A percentile compares a stretch with the other conserved stretches of the same genome.
Evolutionary conservation across 2,113 vertebrate genomes (phyloP).

Genomic region (Nothocercus nigrocapillus): DNA sequence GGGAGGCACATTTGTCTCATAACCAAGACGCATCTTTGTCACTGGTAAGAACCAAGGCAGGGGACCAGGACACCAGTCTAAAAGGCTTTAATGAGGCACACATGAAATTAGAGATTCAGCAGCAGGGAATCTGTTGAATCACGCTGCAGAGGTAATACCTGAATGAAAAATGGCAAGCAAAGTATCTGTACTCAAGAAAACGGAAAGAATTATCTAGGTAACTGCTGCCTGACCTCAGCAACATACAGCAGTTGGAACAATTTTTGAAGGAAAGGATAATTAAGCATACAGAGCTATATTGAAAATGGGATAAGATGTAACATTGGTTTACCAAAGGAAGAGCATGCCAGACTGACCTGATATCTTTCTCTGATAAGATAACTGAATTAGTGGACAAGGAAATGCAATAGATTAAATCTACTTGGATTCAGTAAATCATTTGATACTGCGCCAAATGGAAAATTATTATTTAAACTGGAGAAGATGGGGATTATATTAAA

Average conservation of each 20-base stretch:
- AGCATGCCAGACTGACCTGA: not conserved
- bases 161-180: not conserved
- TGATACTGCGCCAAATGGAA: not conserved
- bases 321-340: not conserved
- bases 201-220: not conserved
- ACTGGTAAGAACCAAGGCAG: not conserved
- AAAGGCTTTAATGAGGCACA: not conserved
- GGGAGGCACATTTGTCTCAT: not conserved
- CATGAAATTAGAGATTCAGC: not conserved
- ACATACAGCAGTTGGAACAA: not conserved
- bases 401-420: constrained; percentile 8
- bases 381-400: constrained; percentile 32
- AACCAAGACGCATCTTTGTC: not conserved
- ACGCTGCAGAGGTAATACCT: not conserved
- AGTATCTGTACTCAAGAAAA: not conserved
- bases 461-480: constrained; percentile 5
- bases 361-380: not conserved
- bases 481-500: not conserved
- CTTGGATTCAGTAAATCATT: not conserved
- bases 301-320: not conserved
- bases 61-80: not conserved
- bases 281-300: not conserved
- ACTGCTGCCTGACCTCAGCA: not conserved
- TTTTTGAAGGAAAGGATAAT: not conserved
- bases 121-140: not conserved